Base-by-base conservation (phyloP, 2,888 invertebrate genomes). In the Agapetus fuscipes region DNA sequence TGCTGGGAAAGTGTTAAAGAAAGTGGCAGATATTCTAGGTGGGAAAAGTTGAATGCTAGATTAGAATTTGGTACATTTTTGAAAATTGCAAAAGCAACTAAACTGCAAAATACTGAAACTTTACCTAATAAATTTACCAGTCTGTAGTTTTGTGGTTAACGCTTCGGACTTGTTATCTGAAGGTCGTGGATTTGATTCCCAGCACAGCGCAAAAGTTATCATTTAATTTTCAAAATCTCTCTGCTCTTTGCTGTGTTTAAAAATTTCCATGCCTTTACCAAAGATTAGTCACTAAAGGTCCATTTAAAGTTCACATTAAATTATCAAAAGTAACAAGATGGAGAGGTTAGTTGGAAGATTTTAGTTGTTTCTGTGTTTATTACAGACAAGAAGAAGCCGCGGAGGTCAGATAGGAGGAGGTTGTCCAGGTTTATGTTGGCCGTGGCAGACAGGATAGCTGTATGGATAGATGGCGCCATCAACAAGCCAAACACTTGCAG, bases 1-100 rank as follows among this genome's bases (percentile, higher is more conserved):
- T 30, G 72, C 76, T 3, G 72, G 76, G 47, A 69, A 72, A 3
- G 67, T 76, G 12, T 52, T 75, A 48, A 71, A 72, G 48, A 60
- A 72, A 48, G 64, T 76, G 3, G 72, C 74, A 38, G 69, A 72
- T 49, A 61, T 76, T 51, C 57, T 69, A 36, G 64, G 69, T 68
- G 41, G 50, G 53, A 26, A 5, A n/a, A 11, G 11, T 11, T 26
- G 11, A 10, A 26, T 11, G 6, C 26, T 26, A 11, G 28, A 5
- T 28, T 7, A 24, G 5, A 24, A 24, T 9, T 24, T 24, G 24
- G n/a, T n/a, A n/a, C n/a, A n/a, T n/a, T n/a, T n/a, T n/a, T n/a
- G n/a, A n/a, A n/a, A n/a, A n/a, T n/a, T n/a, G n/a, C n/a, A n/a
- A n/a, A n/a, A n/a, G n/a, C n/a, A n/a, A n/a, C n/a, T n/a, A n/a